Base-by-base conservation (phyloP, 2,888 invertebrate species). In the Coenonympha glycerion region DNA sequence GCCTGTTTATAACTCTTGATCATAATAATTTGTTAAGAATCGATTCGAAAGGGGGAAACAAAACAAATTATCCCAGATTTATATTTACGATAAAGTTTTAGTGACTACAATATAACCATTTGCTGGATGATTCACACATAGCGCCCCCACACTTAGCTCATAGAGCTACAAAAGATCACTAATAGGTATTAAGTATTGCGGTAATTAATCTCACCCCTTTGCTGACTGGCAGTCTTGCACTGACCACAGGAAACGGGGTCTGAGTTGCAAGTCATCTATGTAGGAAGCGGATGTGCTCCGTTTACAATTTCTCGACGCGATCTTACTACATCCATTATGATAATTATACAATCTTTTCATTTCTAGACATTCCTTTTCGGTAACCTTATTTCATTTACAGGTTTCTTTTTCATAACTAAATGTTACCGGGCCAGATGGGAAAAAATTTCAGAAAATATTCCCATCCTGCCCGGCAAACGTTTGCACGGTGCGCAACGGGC, bases 121-220 rank as follows among this genome's bases (percentile, higher is more conserved):
- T 41, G 13, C 15, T 22, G 13, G 47, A 47, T 53, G 48, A 53
- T 40, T 64, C 64, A 61, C 62, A 61, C 61, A 56, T 60, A 61
- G 37, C 47, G n/a, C 44, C 37, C 53, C 36, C 13, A 16, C 21
- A 22, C 45, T 30, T 39, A 45, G 36, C 52, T 49, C 48, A 42
- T 51, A 65, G 57, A 65, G 62, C 56, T 58, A 66, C 64, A 71
- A 73, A 68, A 66, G 68, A 65, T 63, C 60, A 64, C 68, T 71
- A 74, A 75, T 74, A 67, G 63, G 61, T 60, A 62, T 63, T 53
- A 56, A 53, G 56, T 71, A 73, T 68, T 67, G 64, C 64, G 62
- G 65, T 64, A 58, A 60, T 62, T 58, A 58, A 59, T 61, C 56
- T 55, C 55, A 59, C 52, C 55, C 53, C 53, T 58, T 58, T 54